These are phyloP conservation scores for Epizoanthus ramosus DNA, from an alignment of 92 coral and sea anemone genomes.

Conservation along the genomic window DNA sequence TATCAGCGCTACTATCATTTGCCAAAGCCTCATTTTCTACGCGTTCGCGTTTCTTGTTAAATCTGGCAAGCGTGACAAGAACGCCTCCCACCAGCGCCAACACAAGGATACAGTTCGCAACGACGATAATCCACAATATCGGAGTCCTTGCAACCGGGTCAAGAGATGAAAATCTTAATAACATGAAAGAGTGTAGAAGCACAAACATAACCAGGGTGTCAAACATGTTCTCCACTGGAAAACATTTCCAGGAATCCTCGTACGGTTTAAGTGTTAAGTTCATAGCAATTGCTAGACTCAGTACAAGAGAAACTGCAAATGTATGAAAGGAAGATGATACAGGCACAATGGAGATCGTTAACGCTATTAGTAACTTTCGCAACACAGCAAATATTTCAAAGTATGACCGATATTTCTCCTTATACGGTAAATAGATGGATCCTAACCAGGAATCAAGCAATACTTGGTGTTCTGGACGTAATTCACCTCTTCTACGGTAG, in stretches of 20 bases:
- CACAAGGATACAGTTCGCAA: constrained; percentile 38
- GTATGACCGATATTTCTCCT: constrained; percentile 44
- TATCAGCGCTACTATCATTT: not conserved
- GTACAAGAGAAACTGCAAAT: constrained; percentile 51
- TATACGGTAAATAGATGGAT: constrained; percentile 60
- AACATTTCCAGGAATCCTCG: not conserved
- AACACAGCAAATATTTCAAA: constrained; percentile 53
- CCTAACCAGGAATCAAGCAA: constrained; percentile 70
- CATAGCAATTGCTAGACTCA: constrained; percentile 29
- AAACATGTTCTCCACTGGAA: constrained; percentile 48
- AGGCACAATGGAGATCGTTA: constrained; percentile 52
- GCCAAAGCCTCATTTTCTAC: not conserved
- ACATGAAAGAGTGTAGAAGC: constrained; percentile 57
- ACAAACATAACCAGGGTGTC: constrained; percentile 55
- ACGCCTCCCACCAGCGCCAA: constrained; percentile 15
- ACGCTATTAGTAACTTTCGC: constrained; percentile 60
- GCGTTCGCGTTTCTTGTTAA: not conserved
- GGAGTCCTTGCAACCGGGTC: constrained; percentile 17
- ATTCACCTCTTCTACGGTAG: constrained; percentile 32
- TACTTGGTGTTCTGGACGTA: constrained; percentile 37
- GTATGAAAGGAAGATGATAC: constrained; percentile 60
- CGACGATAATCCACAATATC: constrained; percentile 53
- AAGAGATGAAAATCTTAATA: constrained; percentile 53
- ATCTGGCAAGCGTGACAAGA: constrained; percentile 19
- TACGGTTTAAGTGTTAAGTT: constrained; percentile 48